A percentile compares a stretch with the other conserved stretches of the same genome.
These are phyloP conservation scores for Archips crataeganus DNA, from an alignment of 2,888 invertebrate species.

Conservation along the genomic window DNA sequence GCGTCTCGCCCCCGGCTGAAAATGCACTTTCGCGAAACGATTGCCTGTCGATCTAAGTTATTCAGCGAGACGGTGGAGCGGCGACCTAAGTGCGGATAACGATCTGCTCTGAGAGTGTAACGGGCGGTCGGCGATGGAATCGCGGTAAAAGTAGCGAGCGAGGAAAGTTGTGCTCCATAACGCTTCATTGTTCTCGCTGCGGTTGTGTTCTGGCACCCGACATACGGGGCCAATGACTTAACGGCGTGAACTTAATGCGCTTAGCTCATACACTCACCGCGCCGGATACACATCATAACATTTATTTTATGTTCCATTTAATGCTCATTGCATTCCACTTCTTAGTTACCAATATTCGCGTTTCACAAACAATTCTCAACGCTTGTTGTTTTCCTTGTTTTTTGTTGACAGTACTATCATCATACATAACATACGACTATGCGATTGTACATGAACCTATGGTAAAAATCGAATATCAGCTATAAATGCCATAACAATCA, in stretches of 20 bases:
- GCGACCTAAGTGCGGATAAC: slow-evolving; percentile 71
- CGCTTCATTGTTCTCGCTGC: slow-evolving; percentile 54
- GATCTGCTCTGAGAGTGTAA: slow-evolving; percentile 65
- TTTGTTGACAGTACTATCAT: no score
- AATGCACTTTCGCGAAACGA: slow-evolving; percentile 82
- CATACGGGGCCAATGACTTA: slow-evolving; percentile 37
- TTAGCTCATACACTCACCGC: slow-evolving; percentile 42
- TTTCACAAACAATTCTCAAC: not conserved
- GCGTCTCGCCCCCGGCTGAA: slow-evolving; percentile 75
- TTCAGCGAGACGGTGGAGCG: slow-evolving; percentile 62
- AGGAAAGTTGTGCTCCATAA: slow-evolving; percentile 54
- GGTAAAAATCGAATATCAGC: not conserved
- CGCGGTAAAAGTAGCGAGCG: slow-evolving; percentile 55
- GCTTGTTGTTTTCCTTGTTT: not conserved
- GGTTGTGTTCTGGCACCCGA: slow-evolving; percentile 37
- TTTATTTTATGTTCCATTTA: slow-evolving; percentile 10
- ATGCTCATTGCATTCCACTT: slow-evolving; percentile 12
- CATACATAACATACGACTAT: no score
- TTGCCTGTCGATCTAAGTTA: slow-evolving; percentile 80
- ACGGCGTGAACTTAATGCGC: slow-evolving; percentile 46
- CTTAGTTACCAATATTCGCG: slow-evolving; percentile 5
- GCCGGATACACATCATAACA: slow-evolving; percentile 35
- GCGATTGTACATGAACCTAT: not conserved
- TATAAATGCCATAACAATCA: no score
- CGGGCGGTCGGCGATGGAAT: slow-evolving; percentile 57